Evolutionary conservation across 2,888 invertebrate genomes (phyloP), one percentile per base, ranked within the genome.

Genomic region (Dusona sp.): DNA sequence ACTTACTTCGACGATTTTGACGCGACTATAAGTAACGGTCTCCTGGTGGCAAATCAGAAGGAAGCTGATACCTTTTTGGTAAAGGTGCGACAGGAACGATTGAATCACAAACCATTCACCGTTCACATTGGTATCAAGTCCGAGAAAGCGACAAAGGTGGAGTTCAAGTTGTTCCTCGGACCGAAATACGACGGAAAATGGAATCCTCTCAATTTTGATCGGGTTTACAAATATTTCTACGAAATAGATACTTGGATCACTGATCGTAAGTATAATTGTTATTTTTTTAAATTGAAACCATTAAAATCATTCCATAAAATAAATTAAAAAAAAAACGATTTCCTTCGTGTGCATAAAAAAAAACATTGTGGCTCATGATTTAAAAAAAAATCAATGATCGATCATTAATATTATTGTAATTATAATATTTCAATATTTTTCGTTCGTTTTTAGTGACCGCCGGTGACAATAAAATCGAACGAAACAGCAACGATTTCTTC

Each of bases 1-100:
- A 97, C 97, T 16, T 97, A 96, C 94, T 97, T 97, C 89, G 97
- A 97, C 89, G 95, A 96, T 91, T 96, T 95, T 91, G 95, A 96
- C 72, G 94, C 96, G 90, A 96, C 96, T 89, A 95, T 96, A 88
- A 96, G 95, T 89, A 96, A 96, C 89, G 96, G 95, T 87, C 94
- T 96, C 75, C 92, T 94, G 57, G 92, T 95, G 9, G 94, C 95
- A 68, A 90, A 94, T 25, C 93, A 94, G 70, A 89, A 92, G 45
- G 94, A 95, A 89, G 92, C 93, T n/a, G 93, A 95, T 81, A 92
- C 94, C 2, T 94, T 94, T 88, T 91, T 95, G 70, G 95, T 96
- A 89, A 94, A 95, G 89, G 95, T 96, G 11, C 96, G 96, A 77
- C 97, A 97, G 92, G 95, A 96, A 88, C 96, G 97, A 89, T 94